phyloP scores from a whole-genome alignment of 2,888 invertebrate genomes.

The Macaria notata region DNA sequence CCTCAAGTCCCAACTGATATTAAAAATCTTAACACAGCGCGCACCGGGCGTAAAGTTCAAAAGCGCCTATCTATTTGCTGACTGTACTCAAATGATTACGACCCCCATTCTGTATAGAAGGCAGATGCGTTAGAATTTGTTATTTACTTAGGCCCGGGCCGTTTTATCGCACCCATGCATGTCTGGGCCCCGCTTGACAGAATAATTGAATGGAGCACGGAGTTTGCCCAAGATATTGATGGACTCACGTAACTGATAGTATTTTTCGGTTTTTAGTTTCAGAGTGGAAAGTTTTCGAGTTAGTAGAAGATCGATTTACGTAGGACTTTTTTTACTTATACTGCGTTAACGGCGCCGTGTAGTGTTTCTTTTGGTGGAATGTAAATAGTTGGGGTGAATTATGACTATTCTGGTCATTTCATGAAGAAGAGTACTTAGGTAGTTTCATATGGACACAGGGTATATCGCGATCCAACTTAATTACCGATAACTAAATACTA shows the following conservation, averaged over 20 bases:
- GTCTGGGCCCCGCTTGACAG: conserved; percentile 55
- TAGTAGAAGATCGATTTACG: not conserved
- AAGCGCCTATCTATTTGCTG: conserved; percentile 38
- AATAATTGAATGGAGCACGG: conserved; percentile 51
- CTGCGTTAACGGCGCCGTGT: too few relatives aligned
- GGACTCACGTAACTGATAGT: conserved; percentile 19
- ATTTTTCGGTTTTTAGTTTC: conserved; percentile 14
- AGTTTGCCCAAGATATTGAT: conserved; percentile 30
- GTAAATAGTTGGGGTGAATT: too few relatives aligned
- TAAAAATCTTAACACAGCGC: conserved; percentile 13
- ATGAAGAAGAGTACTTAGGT: too few relatives aligned
- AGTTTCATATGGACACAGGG: too few relatives aligned
- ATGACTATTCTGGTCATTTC: too few relatives aligned
- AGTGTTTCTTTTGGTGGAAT: too few relatives aligned
- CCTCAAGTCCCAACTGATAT: not conserved
- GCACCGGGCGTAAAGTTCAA: conserved; percentile 26
- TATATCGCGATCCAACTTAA: too few relatives aligned
- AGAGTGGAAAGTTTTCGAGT: conserved; percentile 6
- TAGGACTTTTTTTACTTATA: not conserved
- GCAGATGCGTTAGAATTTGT: conserved; percentile 69
- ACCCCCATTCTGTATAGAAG: conserved; percentile 36
- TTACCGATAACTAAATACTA: too few relatives aligned
- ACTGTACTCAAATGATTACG: conserved; percentile 43
- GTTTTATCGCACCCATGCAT: conserved; percentile 63
- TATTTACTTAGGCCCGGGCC: conserved; percentile 72